These are phyloP conservation scores for Pampusana beccarii DNA, from an alignment of 2,113 vertebrate species.

Conservation along the genomic window DNA sequence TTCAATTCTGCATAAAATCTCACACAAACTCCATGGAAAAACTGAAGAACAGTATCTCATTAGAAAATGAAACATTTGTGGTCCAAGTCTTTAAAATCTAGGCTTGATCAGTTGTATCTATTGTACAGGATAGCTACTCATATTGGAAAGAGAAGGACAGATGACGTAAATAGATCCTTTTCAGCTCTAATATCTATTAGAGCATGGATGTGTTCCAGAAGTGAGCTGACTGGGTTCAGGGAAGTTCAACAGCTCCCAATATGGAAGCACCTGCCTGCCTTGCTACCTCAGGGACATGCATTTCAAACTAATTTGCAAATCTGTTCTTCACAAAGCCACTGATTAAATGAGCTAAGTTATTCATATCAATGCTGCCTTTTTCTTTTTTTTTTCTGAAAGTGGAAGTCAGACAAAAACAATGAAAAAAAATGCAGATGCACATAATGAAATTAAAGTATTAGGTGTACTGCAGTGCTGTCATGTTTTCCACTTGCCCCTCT, in stretches of 20 bases:
- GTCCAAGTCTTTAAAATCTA: background rate
- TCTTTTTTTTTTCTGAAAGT: background rate
- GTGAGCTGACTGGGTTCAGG: background rate
- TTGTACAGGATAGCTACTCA: background rate
- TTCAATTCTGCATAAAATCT: background rate
- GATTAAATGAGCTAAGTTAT: constrained; percentile 2
- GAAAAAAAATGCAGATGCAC: background rate
- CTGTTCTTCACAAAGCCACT: background rate
- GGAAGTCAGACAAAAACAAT: background rate
- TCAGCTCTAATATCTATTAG: background rate
- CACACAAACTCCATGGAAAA: background rate
- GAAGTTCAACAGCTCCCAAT: background rate
- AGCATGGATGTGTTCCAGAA: background rate
- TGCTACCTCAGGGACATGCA: background rate
- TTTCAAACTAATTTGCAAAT: background rate
- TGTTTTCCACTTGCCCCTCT: background rate
- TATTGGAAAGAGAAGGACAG: background rate
- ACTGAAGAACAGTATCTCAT: background rate
- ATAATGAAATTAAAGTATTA: constrained; percentile 5
- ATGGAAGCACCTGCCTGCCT: background rate
- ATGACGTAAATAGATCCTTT: background rate
- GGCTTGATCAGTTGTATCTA: background rate
- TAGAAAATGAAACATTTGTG: background rate
- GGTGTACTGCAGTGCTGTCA: background rate
- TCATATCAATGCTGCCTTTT: background rate